Conservation (phyloP, 2,888 invertebrate genomes). For the Chalcosyrphus nemorum region DNA sequence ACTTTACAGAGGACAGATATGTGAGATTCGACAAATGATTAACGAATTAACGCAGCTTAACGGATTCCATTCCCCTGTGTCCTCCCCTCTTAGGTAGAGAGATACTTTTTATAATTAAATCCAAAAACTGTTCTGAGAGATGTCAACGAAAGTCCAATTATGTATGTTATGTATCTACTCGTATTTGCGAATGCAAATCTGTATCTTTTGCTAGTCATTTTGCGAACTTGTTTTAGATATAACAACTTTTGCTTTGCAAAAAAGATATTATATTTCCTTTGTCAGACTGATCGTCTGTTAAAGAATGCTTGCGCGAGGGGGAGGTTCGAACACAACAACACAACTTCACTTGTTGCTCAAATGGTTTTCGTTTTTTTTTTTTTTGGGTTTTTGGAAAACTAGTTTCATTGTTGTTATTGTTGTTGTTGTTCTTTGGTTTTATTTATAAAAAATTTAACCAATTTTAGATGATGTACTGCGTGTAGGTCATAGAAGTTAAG, state of each 20-base stretch:
- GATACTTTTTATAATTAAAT: neutral
- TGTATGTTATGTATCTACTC: no score
- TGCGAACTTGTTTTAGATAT: constrained; percentile 3
- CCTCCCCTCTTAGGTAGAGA: neutral
- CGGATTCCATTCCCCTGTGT: no score
- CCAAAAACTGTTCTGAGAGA: neutral
- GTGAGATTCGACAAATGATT: neutral
- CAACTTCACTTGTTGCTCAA: constrained; percentile 33
- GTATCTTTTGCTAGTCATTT: constrained; percentile 3
- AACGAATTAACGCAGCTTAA: constrained; percentile 16
- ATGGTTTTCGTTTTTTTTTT: no score
- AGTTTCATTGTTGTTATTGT: constrained; percentile 40
- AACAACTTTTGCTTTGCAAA: neutral
- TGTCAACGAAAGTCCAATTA: neutral
- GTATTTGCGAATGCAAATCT: constrained; percentile 23
- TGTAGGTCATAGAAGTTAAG: constrained; percentile 36
- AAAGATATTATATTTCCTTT: constrained; percentile 1
- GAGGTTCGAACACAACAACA: constrained; percentile 16
- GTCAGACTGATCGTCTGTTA: neutral
- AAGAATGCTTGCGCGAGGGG: constrained; percentile 2
- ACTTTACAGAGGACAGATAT: constrained; percentile 6
- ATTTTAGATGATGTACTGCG: constrained; percentile 33
- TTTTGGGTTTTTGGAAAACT: constrained; percentile 1
- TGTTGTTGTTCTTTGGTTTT: constrained; percentile 1
- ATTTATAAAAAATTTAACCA: constrained; percentile 18